Evolutionary conservation across 1,140 invertebrate genomes (phyloP).

Genomic region (Habropoda laboriosa): DNA sequence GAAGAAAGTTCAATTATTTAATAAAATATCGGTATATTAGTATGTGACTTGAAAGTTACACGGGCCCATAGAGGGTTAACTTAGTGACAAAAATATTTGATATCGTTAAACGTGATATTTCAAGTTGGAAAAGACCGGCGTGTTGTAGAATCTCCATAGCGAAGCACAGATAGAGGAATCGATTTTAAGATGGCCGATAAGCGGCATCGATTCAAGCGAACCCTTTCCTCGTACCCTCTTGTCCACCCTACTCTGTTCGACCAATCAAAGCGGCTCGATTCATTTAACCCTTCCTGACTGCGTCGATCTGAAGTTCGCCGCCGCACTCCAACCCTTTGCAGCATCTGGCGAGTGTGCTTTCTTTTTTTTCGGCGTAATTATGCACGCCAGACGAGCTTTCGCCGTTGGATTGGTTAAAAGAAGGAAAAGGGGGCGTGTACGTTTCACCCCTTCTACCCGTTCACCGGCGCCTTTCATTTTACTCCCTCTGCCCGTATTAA

Average conservation of each 20-base stretch:
- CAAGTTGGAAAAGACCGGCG: too few relatives aligned
- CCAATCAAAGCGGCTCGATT: conserved; percentile 71
- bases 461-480: conserved; percentile 13
- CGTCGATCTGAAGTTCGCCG: conserved; percentile 7
- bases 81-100: too few relatives aligned
- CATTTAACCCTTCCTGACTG: conserved; percentile 72
- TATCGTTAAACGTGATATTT: neutral
- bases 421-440: conserved; percentile 67
- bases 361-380: conserved; percentile 71
- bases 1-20: too few relatives aligned
- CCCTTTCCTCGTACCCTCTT: conserved; percentile 54
- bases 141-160: neutral
- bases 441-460: conserved; percentile 62
- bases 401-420: conserved; percentile 67
- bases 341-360: conserved; percentile 71
- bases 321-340: conserved; percentile 61
- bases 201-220: conserved; percentile 39
- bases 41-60: too few relatives aligned
- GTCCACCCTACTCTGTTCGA: conserved; percentile 34
- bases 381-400: conserved; percentile 66
- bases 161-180: neutral
- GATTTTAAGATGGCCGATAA: conserved; percentile 55
- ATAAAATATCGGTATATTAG: too few relatives aligned
- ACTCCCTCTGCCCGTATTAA: neutral
- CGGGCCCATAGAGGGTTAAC: too few relatives aligned